A percentile compares a stretch with the other conserved stretches of the same genome.
These are phyloP conservation scores for Pseudolycoriella hygida DNA, from an alignment of 2,888 invertebrate species.

Conservation along the genomic window DNA sequence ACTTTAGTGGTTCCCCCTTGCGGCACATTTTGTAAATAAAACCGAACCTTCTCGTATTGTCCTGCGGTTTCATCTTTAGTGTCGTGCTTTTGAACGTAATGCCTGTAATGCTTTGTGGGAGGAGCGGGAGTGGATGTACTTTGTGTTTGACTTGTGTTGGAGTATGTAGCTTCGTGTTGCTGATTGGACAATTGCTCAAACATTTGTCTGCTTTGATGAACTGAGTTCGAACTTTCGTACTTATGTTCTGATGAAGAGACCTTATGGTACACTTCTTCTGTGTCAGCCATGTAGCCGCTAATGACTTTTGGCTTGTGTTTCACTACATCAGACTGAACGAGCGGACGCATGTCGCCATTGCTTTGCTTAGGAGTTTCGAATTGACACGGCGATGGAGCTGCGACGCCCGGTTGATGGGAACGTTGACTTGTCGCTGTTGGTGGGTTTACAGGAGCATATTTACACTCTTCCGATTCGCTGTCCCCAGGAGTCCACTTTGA, in stretches of 20 bases:
- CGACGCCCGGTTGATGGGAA: conserved; percentile 29
- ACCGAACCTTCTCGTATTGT: conserved; percentile 22
- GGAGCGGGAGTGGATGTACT: too few species aligned
- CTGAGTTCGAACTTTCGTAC: conserved; percentile 9
- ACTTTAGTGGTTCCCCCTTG: too few species aligned
- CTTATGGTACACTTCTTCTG: conserved; percentile 38
- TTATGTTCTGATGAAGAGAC: conserved; percentile 12
- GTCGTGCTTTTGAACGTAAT: too few species aligned
- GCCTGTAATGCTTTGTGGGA: too few species aligned
- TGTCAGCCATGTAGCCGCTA: conserved; percentile 53
- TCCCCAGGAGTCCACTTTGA: conserved; percentile 24
- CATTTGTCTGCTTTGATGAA: conserved; percentile 18
- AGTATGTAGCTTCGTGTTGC: background rate
- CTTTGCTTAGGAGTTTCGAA: conserved; percentile 24
- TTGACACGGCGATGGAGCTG: conserved; percentile 29
- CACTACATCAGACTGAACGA: conserved; percentile 9
- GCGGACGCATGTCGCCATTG: conserved; percentile 16
- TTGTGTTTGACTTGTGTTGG: too few species aligned
- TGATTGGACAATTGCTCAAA: conserved; percentile 14
- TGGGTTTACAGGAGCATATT: conserved; percentile 35
- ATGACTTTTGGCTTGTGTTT: conserved; percentile 27
- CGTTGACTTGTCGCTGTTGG: conserved; percentile 22
- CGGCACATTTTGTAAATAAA: too few species aligned
- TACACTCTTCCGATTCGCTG: conserved; percentile 43
- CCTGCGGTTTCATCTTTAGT: conserved; percentile 20